phyloP scores from a whole-genome alignment of 2,113 vertebrate species.

The Geococcyx californianus region DNA sequence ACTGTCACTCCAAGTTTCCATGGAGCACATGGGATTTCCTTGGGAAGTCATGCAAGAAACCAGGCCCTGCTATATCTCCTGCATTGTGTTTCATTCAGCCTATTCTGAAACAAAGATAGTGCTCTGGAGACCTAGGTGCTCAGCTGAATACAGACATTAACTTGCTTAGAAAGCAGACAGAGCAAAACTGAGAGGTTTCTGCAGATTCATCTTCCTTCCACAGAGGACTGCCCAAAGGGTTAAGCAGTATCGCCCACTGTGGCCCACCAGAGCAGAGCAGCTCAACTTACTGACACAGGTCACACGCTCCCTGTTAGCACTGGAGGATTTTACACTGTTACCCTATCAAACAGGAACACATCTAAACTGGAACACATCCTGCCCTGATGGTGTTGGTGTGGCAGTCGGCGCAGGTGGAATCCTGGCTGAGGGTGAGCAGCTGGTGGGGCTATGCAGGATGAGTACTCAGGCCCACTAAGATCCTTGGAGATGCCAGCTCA shows the following conservation, averaged over 20 bases:
- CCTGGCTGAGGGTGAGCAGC: not conserved
- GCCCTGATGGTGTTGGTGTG: not conserved
- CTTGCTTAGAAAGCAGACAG: not conserved
- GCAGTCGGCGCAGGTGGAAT: not conserved
- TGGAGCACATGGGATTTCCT: not conserved
- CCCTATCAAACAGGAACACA: rapidly evolving
- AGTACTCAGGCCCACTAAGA: not conserved
- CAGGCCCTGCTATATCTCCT: rapidly evolving
- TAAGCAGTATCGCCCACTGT: not conserved
- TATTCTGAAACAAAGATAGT: not conserved
- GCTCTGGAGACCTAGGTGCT: not conserved
- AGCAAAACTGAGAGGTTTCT: not conserved
- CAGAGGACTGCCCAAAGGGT: not conserved
- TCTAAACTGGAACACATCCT: not conserved
- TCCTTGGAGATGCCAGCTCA: not conserved
- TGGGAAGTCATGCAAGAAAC: not conserved
- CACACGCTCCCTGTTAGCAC: rapidly evolving
- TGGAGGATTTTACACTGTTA: not conserved
- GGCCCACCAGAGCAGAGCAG: not conserved
- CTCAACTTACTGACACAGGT: rapidly evolving
- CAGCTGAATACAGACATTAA: not conserved
- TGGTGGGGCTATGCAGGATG: not conserved
- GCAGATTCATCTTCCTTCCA: not conserved
- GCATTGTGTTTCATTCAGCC: rapidly evolving
- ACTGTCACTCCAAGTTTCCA: not conserved